Evolutionary conservation across 2,888 invertebrate genomes (phyloP).

Genomic region (Horisme vitalbata): DNA sequence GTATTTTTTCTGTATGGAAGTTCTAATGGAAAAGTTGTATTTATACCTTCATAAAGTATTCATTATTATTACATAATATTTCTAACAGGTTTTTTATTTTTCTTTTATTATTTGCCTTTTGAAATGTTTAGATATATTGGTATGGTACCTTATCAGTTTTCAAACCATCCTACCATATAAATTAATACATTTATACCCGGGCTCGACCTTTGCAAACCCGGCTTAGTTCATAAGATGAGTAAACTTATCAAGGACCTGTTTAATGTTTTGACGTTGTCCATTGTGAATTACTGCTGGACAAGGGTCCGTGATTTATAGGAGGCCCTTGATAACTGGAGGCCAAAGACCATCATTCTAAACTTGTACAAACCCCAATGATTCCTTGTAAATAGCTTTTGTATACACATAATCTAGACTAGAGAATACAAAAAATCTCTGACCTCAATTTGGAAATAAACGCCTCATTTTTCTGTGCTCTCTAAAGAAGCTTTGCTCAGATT

Average conservation of each 20-base stretch:
- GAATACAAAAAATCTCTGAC: too few species aligned
- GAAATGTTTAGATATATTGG: too few species aligned
- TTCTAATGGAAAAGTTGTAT: too few species aligned
- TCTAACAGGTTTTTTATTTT: too few species aligned
- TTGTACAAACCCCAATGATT: slow-evolving; percentile 6
- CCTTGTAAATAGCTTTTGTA: slow-evolving; percentile 7
- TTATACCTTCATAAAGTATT: too few species aligned
- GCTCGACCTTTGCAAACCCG: slow-evolving; percentile 22
- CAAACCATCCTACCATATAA: slow-evolving; percentile 1
- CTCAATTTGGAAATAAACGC: neutral
- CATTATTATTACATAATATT: too few species aligned
- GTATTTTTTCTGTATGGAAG: neutral
- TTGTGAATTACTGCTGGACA: slow-evolving; percentile 59
- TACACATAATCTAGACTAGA: too few species aligned
- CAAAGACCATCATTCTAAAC: slow-evolving; percentile 18
- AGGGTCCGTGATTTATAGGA: slow-evolving; percentile 72
- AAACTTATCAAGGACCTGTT: slow-evolving; percentile 38
- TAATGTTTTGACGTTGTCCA: slow-evolving; percentile 41
- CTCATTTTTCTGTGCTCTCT: neutral
- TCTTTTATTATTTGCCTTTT: too few species aligned
- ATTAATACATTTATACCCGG: slow-evolving; percentile 14
- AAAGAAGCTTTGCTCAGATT: slow-evolving; percentile 3
- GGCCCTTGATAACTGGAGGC: slow-evolving; percentile 62
- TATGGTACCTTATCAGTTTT: neutral
- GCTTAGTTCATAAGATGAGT: slow-evolving; percentile 30